phyloP scores from a whole-genome alignment of 2,888 invertebrate species.

The Pristionchus maxplancki region DNA sequence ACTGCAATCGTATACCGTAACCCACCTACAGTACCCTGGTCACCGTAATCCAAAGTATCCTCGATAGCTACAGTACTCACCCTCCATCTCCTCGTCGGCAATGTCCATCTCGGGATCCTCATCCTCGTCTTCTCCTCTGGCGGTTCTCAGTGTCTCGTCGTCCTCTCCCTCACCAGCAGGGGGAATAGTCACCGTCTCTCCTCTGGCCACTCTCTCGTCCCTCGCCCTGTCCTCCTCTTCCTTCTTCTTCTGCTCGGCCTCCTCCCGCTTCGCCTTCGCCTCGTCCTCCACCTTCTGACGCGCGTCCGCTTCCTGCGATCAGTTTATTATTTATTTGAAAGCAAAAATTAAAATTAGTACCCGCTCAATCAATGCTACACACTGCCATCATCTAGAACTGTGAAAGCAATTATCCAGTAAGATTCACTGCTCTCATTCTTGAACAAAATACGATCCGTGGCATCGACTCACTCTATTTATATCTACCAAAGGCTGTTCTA shows the following conservation, averaged over 20 bases:
- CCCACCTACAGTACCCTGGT: too few relatives aligned
- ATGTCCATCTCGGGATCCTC: too few relatives aligned
- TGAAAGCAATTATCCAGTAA: too few relatives aligned
- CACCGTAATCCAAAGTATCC: not conserved
- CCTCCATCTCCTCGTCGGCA: not conserved
- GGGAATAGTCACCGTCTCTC: not conserved
- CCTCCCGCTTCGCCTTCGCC: not conserved
- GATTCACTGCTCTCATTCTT: too few relatives aligned
- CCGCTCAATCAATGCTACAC: too few relatives aligned
- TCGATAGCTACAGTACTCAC: too few relatives aligned
- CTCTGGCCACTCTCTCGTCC: not conserved
- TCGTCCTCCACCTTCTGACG: not conserved
- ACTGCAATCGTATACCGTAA: too few relatives aligned
- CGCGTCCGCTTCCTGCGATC: not conserved
- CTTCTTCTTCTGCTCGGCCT: not conserved
- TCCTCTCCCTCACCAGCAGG: not conserved
- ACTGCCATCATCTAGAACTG: too few relatives aligned
- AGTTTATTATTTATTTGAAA: not conserved
- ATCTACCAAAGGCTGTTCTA: too few relatives aligned
- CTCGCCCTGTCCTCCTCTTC: not conserved
- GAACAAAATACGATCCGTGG: too few relatives aligned
- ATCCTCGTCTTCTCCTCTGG: not conserved
- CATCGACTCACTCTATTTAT: too few relatives aligned
- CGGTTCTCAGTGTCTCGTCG: not conserved
- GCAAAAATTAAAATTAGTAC: too few relatives aligned